Percentiles rank a stretch among this genome's conserved stretches.
These are phyloP conservation scores for Aplocera efformata DNA, from an alignment of 2,888 invertebrate genomes.

Conservation along the genomic window DNA sequence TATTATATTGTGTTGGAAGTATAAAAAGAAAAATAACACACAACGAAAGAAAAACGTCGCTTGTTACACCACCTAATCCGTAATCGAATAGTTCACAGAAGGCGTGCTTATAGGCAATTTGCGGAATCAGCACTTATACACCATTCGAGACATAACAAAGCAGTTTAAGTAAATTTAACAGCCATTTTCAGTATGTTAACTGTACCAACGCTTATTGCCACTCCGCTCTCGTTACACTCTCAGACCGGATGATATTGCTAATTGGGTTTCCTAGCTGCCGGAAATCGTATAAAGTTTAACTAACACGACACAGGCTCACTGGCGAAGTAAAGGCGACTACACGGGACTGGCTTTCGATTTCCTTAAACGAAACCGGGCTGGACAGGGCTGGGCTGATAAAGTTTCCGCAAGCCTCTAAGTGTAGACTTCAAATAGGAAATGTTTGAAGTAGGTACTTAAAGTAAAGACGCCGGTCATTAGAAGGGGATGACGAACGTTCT, in stretches of 20 bases:
- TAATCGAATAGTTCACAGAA: constrained; percentile 18
- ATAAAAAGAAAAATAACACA: background rate
- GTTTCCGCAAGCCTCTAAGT: background rate
- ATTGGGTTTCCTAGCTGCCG: constrained; percentile 70
- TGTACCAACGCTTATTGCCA: constrained; percentile 58
- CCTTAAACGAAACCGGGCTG: background rate
- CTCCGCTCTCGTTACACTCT: constrained; percentile 57
- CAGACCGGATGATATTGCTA: constrained; percentile 72
- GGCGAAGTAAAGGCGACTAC: constrained; percentile 14
- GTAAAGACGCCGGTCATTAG: no score
- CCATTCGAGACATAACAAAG: constrained; percentile 39
- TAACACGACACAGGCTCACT: constrained; percentile 51
- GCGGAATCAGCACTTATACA: constrained; percentile 42
- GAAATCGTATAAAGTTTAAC: constrained; percentile 72
- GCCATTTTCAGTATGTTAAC: constrained; percentile 71
- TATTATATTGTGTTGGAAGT: no score
- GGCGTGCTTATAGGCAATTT: constrained; percentile 37
- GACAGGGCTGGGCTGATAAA: background rate
- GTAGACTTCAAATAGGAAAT: constrained; percentile 2
- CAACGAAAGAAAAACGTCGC: background rate
- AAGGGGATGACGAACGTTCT: no score
- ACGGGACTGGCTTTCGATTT: constrained; percentile 22
- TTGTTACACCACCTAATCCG: constrained; percentile 4
- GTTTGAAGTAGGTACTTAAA: no score
- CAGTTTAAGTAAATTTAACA: constrained; percentile 66